Percentiles rank a stretch among this genome's conserved stretches.
Evolutionary conservation across 2,113 vertebrate species (phyloP).

Genomic region (Promerops cafer): DNA sequence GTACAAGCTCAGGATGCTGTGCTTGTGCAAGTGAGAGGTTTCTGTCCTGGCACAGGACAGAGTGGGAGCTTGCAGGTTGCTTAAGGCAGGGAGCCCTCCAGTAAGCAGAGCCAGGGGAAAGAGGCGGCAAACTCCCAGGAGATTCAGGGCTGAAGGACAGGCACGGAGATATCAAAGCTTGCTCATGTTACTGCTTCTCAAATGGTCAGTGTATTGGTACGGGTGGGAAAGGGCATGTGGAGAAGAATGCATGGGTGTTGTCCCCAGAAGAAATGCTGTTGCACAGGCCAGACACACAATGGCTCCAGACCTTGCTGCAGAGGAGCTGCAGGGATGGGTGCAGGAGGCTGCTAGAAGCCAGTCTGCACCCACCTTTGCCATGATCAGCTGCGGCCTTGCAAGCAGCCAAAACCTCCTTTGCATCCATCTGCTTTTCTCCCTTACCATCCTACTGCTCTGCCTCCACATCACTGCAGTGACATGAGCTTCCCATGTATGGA

Average conservation of each 20-base stretch:
- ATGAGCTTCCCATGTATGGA: accelerated
- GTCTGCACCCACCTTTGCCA: background rate
- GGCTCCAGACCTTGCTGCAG: background rate
- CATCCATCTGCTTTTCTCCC: background rate
- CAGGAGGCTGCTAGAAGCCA: background rate
- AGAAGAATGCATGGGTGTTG: background rate
- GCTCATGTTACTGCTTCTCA: background rate
- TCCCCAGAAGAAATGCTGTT: background rate
- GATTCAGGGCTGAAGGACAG: background rate
- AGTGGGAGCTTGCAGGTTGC: accelerated
- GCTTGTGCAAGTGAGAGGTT: background rate
- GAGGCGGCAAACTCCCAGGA: accelerated
- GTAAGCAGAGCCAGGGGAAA: background rate
- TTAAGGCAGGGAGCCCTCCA: background rate
- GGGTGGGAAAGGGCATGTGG: background rate
- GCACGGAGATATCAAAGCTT: background rate
- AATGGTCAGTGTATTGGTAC: background rate
- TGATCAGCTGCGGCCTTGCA: background rate
- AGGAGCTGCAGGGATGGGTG: background rate
- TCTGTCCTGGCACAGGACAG: background rate
- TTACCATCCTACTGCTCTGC: background rate
- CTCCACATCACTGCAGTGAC: background rate
- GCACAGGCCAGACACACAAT: background rate
- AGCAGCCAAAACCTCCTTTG: accelerated
- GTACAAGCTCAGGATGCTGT: background rate